These are phyloP conservation scores for Tachuris rubrigastra DNA, from an alignment of 2,113 vertebrate species.

Conservation along the genomic window DNA sequence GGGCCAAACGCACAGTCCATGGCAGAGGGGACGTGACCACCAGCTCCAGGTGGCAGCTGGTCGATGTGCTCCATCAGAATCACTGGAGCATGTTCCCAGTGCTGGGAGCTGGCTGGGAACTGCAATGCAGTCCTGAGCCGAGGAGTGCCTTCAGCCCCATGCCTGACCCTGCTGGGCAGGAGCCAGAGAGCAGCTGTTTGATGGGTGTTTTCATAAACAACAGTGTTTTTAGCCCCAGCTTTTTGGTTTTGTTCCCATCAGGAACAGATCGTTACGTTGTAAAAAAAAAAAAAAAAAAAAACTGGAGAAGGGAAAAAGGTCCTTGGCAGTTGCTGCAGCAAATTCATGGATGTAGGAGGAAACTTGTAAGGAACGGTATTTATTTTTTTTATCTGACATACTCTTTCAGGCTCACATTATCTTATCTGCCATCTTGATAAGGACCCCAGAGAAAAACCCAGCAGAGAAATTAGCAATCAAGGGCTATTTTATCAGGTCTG, in stretches of 20 bases:
- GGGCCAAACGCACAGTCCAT: rapidly evolving
- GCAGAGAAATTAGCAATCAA: neutral
- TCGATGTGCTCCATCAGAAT: neutral
- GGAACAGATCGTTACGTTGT: neutral
- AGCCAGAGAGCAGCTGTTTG: neutral
- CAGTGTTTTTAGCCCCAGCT: rapidly evolving
- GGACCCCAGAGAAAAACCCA: neutral
- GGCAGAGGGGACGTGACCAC: rapidly evolving
- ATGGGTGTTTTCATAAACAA: neutral
- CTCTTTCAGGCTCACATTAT: neutral
- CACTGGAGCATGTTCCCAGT: neutral
- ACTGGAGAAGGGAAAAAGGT: rapidly evolving
- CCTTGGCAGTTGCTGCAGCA: neutral
- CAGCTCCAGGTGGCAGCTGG: neutral
- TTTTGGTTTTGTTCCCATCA: neutral
- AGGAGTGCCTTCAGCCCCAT: neutral
- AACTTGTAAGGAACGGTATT: neutral
- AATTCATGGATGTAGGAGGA: rapidly evolving
- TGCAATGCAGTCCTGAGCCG: neutral
- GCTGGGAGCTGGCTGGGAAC: neutral
- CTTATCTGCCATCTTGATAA: neutral
- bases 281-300: neutral
- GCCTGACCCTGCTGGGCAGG: neutral
- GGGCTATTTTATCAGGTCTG: neutral
- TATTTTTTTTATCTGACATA: neutral